phyloP scores from a whole-genome alignment of 2,797 vertebrate species.

The Karalla daura region DNA sequence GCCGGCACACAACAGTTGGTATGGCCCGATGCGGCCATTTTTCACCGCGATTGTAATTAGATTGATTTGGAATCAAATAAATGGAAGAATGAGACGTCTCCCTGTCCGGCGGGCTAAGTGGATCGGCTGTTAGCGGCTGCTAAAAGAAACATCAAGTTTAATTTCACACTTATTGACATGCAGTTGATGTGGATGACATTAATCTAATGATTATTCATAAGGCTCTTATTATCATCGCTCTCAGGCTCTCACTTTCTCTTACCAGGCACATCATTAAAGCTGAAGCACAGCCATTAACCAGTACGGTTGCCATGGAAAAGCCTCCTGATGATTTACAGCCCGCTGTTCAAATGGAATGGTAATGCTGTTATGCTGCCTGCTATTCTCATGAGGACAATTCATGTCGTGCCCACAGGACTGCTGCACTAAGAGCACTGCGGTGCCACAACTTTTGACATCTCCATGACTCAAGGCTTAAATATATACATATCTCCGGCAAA shows the following conservation, averaged over 20 bases:
- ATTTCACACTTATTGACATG: constrained; percentile 65
- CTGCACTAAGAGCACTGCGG: constrained; percentile 19
- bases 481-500: no score
- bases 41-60: constrained; percentile 33
- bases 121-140: constrained; percentile 50
- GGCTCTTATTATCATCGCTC: constrained; percentile 46
- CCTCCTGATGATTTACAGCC: constrained; percentile 68
- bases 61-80: constrained; percentile 53
- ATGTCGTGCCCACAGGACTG: not conserved
- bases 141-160: constrained; percentile 58
- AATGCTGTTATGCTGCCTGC: constrained; percentile 34
- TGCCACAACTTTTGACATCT: not conserved
- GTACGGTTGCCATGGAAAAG: constrained; percentile 71
- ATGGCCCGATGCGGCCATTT: constrained; percentile 17
- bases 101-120: constrained; percentile 47
- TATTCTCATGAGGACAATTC: constrained; percentile 37
- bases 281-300: constrained; percentile 62
- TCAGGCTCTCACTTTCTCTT: constrained; percentile 31
- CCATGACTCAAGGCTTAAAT: not conserved
- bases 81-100: constrained; percentile 61
- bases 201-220: constrained; percentile 65
- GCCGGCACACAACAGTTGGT: constrained; percentile 32
- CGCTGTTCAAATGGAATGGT: constrained; percentile 51
- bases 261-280: constrained; percentile 63
- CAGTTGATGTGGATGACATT: constrained; percentile 54